These are phyloP conservation scores for Danio tinwini DNA, from an alignment of 2,797 vertebrate species.

Conservation along the genomic window DNA sequence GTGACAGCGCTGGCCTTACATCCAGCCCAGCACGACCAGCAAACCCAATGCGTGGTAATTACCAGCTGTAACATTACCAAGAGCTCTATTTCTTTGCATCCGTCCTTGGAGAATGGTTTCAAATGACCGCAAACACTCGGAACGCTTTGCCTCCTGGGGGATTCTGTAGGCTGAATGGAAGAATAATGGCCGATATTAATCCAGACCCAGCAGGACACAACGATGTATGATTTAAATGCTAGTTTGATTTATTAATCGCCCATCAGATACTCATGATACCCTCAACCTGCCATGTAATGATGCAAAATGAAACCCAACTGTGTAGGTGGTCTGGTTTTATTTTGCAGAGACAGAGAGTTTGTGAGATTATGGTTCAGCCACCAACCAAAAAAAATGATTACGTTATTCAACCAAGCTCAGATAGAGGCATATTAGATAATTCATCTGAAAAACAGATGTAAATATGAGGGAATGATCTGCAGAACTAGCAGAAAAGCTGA, in stretches of 20 bases:
- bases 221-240: slow-evolving; percentile 19
- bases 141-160: slow-evolving; percentile 93
- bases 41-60: slow-evolving; percentile 59
- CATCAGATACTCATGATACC: slow-evolving; percentile 1
- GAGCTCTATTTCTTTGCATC: slow-evolving; percentile 49
- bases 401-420: not conserved
- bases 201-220: slow-evolving; percentile 10
- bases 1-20: slow-evolving; percentile 54
- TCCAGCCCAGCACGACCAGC: slow-evolving; percentile 48
- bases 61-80: slow-evolving; percentile 53
- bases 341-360: not conserved
- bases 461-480: slow-evolving; percentile 29
- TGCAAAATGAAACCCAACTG: slow-evolving; percentile 7
- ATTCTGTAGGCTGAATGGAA: slow-evolving; percentile 84
- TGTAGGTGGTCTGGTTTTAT: slow-evolving; percentile 54
- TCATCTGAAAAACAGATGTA: slow-evolving; percentile 12
- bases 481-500: not conserved
- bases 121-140: slow-evolving; percentile 95
- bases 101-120: slow-evolving; percentile 71
- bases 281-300: slow-evolving; percentile 8
- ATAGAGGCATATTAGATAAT: slow-evolving; percentile 35
- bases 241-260: slow-evolving; percentile 36
- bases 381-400: slow-evolving; percentile 28
- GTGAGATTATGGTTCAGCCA: slow-evolving; percentile 4
- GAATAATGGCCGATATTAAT: slow-evolving; percentile 47